These are phyloP conservation scores for Hyalella azteca DNA, from an alignment of 2,888 invertebrate species.

Conservation along the genomic window DNA sequence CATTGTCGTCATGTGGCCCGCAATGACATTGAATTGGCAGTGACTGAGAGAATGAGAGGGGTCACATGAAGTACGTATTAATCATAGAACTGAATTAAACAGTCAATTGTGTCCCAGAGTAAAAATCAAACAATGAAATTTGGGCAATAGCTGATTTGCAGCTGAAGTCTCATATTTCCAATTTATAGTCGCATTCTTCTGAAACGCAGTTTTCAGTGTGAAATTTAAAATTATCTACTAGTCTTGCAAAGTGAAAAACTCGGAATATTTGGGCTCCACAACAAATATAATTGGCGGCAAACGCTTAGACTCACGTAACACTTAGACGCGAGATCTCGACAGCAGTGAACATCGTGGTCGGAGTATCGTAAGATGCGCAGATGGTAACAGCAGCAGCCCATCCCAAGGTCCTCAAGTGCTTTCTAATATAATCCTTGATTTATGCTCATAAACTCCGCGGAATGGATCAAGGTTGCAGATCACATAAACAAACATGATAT, in stretches of 20 bases:
- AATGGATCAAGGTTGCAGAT: background rate
- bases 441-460: no score
- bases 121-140: background rate
- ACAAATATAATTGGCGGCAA: background rate
- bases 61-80: no score
- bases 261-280: background rate
- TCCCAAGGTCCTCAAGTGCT: background rate
- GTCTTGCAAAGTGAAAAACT: background rate
- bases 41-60: no score
- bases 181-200: background rate
- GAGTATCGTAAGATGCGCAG: constrained; percentile 44
- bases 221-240: background rate
- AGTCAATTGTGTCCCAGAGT: no score
- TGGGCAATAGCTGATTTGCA: background rate
- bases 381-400: constrained; percentile 26
- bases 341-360: constrained; percentile 40
- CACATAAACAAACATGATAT: background rate
- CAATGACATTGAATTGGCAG: no score
- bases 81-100: no score
- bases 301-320: constrained; percentile 42
- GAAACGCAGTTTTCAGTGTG: background rate
- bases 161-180: background rate
- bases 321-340: constrained; percentile 44
- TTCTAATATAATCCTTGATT: no score
- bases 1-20: no score